Percentiles rank a stretch among this genome's conserved stretches.
These are phyloP conservation scores for Lamellibrachia columna DNA, from an alignment of 2,888 invertebrate species.

Conservation along the genomic window DNA sequence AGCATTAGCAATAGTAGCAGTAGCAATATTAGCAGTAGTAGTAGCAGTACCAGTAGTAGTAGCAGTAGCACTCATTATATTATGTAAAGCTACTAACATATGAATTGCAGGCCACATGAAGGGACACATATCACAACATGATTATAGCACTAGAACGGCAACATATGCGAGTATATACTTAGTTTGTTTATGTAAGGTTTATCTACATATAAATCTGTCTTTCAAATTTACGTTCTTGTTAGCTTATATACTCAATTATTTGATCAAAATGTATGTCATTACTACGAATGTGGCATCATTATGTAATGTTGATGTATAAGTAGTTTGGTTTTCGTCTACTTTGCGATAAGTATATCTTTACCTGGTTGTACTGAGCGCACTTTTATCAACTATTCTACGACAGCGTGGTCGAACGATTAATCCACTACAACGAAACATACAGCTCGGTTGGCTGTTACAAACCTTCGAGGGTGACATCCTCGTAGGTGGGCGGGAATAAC, in stretches of 20 bases:
- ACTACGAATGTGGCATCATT: too few species aligned
- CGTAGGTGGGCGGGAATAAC: background rate
- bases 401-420: background rate
- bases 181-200: too few species aligned
- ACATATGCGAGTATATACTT: too few species aligned
- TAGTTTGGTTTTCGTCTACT: background rate
- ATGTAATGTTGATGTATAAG: background rate
- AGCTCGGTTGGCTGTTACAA: background rate
- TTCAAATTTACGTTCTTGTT: too few species aligned
- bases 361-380: background rate
- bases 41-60: conserved; percentile 14
- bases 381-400: background rate
- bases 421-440: background rate
- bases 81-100: too few species aligned
- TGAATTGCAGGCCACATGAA: too few species aligned
- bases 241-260: too few species aligned
- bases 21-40: background rate
- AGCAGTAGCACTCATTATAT: background rate
- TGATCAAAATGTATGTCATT: too few species aligned
- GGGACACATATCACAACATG: too few species aligned
- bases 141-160: too few species aligned
- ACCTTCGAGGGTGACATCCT: background rate
- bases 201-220: too few species aligned
- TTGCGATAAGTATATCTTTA: background rate
- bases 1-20: too few species aligned